Base-by-base conservation (phyloP, 2,797 vertebrate genomes). In the Chromobotia macracanthus region DNA sequence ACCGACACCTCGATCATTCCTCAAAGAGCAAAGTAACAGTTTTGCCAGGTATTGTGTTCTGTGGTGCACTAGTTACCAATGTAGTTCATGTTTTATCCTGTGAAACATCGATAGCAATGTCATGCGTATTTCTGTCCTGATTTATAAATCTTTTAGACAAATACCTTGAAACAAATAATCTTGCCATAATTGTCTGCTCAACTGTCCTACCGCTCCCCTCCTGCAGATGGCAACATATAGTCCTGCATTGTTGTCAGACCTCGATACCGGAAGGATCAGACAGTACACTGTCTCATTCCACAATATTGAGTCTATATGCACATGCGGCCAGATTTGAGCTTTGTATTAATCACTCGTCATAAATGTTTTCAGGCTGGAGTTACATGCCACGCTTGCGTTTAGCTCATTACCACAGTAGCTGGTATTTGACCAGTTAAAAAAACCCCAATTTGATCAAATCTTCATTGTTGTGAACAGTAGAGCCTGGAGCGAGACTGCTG, bases 201-300 rank as follows among this genome's bases (percentile, higher is more conserved):
- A 15, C 1, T 7, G 50, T 16, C 2, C 5, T 53, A 25, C 50
- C 31, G 19, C 58, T 55, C 48, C 76, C 11, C 11, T 23, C 67
- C 76, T 28, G 18, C 58, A 71, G 67, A 3, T 28, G 67, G 76
- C 67, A 19, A 8, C 11, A 38, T 25, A 15, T 28, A 71, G 16
- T 44, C 23, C 7, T 1, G 2, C 23, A 13, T 60, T 3, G 9
- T 25, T 8, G 15, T 38, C 3, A 3, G 5, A 3, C 16, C 13
- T 53, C 35, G 18, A 38, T 51, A 63, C 76, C 67, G 76, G 76
- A 78, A 78, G 58, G 12, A 28, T 64, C 19, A 2, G 10, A 10
- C 48, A 5, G 9, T 10, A 51, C 25, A 18, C 18, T n/a, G n/a
- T n/a, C 28, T 28, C 28, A 38, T 64, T 64, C 64, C 46, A 71